Percentiles rank a stretch among this genome's conserved stretches.
These are phyloP conservation scores for Brachyalestes nurse DNA, from an alignment of 2,797 vertebrate genomes.

Conservation along the genomic window DNA sequence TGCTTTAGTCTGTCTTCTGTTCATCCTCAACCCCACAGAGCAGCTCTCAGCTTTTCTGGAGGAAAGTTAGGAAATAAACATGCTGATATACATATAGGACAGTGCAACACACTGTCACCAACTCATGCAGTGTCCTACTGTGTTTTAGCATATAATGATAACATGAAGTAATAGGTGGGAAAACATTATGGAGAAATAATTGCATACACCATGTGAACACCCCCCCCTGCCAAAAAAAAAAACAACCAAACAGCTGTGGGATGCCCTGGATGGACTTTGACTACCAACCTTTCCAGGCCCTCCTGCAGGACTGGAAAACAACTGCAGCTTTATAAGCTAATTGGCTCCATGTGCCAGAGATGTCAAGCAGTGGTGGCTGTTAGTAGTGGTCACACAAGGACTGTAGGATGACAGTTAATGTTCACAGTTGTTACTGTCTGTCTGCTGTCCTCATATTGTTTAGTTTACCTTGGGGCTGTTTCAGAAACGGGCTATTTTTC, in stretches of 20 bases:
- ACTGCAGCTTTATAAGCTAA: neutral
- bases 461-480: neutral
- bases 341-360: conserved; percentile 3
- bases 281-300: neutral
- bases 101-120: no score
- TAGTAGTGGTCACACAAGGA: neutral
- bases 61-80: no score
- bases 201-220: no score
- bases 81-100: no score
- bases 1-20: no score
- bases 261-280: neutral
- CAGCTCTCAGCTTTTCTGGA: no score
- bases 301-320: neutral
- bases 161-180: no score
- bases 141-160: no score
- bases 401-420: neutral
- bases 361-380: neutral
- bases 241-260: neutral
- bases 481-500: neutral
- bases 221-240: no score
- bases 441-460: neutral
- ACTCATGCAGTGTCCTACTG: no score
- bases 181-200: no score
- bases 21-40: no score
- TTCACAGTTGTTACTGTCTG: neutral